Conservation (phyloP, 2,797 vertebrate genomes). For the Loris lydekkerianus region DNA sequence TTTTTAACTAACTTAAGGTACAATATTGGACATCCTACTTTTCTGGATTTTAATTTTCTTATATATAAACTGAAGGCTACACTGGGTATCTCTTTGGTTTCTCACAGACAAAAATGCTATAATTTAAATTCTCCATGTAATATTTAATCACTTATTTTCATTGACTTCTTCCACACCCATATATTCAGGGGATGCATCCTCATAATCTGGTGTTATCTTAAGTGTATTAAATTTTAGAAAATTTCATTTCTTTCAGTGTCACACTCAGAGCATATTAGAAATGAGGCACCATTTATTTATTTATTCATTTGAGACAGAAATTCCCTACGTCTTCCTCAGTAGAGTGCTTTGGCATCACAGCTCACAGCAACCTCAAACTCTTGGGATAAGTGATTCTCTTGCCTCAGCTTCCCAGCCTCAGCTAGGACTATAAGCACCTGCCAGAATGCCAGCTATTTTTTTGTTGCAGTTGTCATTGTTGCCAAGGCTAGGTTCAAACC, state of each 20-base stretch:
- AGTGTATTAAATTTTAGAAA: constrained; percentile 58
- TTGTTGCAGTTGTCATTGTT: too few species aligned
- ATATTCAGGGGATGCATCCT: background rate
- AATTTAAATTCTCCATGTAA: background rate
- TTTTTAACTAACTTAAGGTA: background rate
- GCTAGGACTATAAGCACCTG: too few species aligned
- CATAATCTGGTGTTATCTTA: background rate
- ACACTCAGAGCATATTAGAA: constrained; percentile 29
- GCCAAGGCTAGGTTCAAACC: too few species aligned
- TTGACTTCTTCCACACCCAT: background rate
- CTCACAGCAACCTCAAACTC: too few species aligned
- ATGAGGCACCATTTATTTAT: background rate
- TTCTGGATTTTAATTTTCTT: background rate
- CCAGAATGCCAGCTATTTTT: too few species aligned
- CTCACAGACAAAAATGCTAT: background rate
- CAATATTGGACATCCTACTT: background rate
- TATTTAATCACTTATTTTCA: background rate
- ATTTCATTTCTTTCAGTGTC: constrained; percentile 51
- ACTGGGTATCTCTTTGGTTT: background rate
- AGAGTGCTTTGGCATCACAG: too few species aligned
- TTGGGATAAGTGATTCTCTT: too few species aligned
- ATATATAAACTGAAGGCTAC: background rate
- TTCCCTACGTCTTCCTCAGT: too few species aligned
- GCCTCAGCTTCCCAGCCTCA: too few species aligned
- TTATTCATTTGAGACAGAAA: too few species aligned